A percentile compares a stretch with the other conserved stretches of the same genome.
These are phyloP conservation scores for Tiliacea citrago DNA, from an alignment of 2,888 invertebrate species.

Conservation along the genomic window DNA sequence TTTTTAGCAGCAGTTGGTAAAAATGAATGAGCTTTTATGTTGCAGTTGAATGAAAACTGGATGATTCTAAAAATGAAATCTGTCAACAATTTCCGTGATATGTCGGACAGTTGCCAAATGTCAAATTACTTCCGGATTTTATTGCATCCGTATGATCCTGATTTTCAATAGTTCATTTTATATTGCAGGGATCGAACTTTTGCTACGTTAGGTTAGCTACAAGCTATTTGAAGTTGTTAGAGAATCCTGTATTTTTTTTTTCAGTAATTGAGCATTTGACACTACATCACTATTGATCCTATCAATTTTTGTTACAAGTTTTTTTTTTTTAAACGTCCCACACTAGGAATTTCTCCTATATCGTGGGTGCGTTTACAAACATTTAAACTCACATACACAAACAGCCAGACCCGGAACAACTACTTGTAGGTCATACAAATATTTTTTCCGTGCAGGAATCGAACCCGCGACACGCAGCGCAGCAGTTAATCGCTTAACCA, in stretches of 20 bases:
- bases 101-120: slow-evolving; percentile 34
- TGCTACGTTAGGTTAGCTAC: neutral
- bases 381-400: no score
- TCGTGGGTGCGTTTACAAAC: no score
- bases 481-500: no score
- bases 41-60: neutral
- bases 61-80: neutral
- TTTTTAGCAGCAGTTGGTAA: neutral
- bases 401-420: no score
- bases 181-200: neutral
- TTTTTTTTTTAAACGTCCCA: no score
- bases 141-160: neutral
- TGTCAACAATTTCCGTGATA: neutral
- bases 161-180: neutral
- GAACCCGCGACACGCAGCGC: no score
- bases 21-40: neutral
- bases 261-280: no score
- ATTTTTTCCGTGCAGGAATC: no score
- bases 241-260: neutral
- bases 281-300: slow-evolving; percentile 10
- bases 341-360: no score
- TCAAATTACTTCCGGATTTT: slow-evolving; percentile 19
- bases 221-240: neutral
- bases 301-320: no score
- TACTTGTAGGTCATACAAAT: no score